Conservation (phyloP, 2,888 invertebrate genomes). For the Andrena fulva region DNA sequence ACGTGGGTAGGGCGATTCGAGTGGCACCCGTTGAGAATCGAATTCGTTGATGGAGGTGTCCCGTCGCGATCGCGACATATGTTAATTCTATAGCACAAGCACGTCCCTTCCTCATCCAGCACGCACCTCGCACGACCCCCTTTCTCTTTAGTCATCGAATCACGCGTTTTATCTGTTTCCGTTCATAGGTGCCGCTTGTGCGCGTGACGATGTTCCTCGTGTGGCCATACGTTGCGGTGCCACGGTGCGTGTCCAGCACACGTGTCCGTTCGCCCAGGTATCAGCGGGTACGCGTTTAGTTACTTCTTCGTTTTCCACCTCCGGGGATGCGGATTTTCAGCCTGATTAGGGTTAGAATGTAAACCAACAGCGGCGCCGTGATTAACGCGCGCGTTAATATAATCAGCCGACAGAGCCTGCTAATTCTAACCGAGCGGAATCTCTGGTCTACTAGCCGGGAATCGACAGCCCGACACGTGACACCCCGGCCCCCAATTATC, state of each 20-base stretch:
- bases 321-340: constrained; percentile 4
- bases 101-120: constrained; percentile 20
- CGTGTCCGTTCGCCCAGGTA: constrained; percentile 17
- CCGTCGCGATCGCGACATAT: constrained; percentile 43
- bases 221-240: constrained; percentile 55
- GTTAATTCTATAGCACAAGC: constrained; percentile 45
- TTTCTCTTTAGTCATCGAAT: constrained; percentile 62
- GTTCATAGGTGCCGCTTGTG: constrained; percentile 44
- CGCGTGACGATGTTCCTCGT: constrained; percentile 52
- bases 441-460: constrained; percentile 54
- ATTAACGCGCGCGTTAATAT: constrained; percentile 78
- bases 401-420: constrained; percentile 77
- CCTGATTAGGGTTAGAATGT: constrained; percentile 12
- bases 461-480: constrained; percentile 51
- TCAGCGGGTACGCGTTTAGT: not conserved
- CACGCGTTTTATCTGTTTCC: constrained; percentile 69
- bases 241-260: constrained; percentile 34
- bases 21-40: constrained; percentile 10
- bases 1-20: not conserved
- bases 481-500: constrained; percentile 62
- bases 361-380: constrained; percentile 50
- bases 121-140: constrained; percentile 30
- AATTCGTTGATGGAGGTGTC: constrained; percentile 34
- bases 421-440: constrained; percentile 80
- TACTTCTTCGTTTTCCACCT: constrained; percentile 14